Conservation (phyloP, 1,140 invertebrate genomes). For the Rhyzopertha dominica region DNA sequence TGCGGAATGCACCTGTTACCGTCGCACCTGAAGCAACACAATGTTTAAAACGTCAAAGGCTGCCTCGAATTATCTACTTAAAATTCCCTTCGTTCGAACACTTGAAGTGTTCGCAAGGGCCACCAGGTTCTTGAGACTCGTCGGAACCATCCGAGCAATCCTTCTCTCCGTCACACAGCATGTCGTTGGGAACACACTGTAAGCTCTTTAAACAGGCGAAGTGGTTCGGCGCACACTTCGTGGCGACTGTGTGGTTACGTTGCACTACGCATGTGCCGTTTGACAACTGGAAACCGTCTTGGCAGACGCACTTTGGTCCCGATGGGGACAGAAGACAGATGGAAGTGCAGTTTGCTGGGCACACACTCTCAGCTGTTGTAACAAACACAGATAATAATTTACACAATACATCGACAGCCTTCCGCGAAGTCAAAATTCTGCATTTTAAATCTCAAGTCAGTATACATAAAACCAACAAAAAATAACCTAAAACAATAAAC, state of each 20-base stretch:
- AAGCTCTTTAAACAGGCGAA: constrained; percentile 47
- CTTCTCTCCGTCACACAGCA: constrained; percentile 71
- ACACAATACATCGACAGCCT: no score
- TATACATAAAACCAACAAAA: no score
- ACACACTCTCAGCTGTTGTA: no score
- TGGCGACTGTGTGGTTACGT: constrained; percentile 17
- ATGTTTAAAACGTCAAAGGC: neutral
- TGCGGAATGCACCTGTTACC: constrained; percentile 57
- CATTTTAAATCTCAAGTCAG: no score
- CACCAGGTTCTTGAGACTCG: constrained; percentile 55
- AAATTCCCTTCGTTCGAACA: no score
- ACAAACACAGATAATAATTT: no score
- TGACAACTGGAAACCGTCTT: constrained; percentile 47
- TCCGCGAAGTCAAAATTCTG: no score
- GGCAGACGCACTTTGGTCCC: constrained; percentile 52
- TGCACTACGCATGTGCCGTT: constrained; percentile 28
- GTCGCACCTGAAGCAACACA: constrained; percentile 47
- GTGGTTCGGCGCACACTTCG: constrained; percentile 26
- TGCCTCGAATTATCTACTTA: no score
- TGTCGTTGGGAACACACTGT: constrained; percentile 50
- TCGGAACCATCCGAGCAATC: constrained; percentile 84
- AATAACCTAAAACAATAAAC: no score
- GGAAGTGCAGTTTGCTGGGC: constrained; percentile 50
- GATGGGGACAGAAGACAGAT: constrained; percentile 54
- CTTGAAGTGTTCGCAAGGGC: constrained; percentile 46